Percentiles rank a stretch among this genome's conserved stretches.
These are phyloP conservation scores for Bos javanicus DNA, from an alignment of 2,113 vertebrate species.

Conservation along the genomic window DNA sequence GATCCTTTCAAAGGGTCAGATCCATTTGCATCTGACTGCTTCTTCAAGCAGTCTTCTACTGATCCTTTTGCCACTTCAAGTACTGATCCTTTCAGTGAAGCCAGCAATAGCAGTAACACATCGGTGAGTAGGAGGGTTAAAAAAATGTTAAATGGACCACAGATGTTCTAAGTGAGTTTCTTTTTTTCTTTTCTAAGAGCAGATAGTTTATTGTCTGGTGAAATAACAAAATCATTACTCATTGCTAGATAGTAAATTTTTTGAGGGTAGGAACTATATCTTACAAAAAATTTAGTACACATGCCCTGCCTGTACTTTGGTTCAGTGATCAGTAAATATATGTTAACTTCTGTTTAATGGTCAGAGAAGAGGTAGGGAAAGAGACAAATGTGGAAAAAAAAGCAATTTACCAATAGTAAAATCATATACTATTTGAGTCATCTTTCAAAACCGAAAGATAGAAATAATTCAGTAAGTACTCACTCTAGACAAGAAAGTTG, in stretches of 20 bases:
- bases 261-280: background rate
- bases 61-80: constrained; percentile 83
- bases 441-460: background rate
- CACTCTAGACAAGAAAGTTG: background rate
- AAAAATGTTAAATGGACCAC: background rate
- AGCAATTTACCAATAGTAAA: background rate
- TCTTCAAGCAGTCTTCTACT: constrained; percentile 89
- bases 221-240: constrained; percentile 2
- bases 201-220: background rate
- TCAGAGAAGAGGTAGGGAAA: background rate
- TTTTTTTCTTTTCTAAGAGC: background rate
- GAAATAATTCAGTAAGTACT: background rate
- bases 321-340: background rate
- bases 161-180: background rate
- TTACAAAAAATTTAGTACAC: background rate
- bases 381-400: background rate
- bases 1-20: constrained; percentile 98
- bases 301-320: background rate
- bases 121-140: constrained; percentile 71
- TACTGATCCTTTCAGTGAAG: constrained; percentile 83
- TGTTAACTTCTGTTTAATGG: background rate
- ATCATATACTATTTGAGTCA: background rate
- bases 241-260: background rate
- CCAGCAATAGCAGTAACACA: constrained; percentile 67
- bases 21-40: constrained; percentile 94